Evolutionary conservation across 2,113 vertebrate genomes (phyloP).

Genomic region (Thamnaconus septentrionalis): DNA sequence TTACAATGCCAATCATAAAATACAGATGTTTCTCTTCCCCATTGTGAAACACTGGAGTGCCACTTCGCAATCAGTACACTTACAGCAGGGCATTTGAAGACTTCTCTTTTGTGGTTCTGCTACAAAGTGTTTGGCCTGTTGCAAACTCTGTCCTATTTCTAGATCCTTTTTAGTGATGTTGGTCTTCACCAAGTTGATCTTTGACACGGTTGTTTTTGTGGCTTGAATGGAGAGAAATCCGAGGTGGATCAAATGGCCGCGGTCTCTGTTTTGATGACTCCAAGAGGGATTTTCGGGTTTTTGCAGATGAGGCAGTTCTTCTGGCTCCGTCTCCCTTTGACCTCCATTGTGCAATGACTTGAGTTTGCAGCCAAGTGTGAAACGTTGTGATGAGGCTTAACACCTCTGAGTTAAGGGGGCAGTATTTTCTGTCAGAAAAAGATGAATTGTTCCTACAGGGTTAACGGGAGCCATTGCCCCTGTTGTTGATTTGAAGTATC

Average conservation of each 20-base stretch:
- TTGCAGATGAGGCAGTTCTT: conserved; percentile 15
- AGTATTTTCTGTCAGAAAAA: conserved; percentile 31
- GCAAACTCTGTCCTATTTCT: neutral
- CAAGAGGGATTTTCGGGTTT: conserved; percentile 21
- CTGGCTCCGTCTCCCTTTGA: conserved; percentile 24
- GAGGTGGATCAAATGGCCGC: conserved; percentile 7
- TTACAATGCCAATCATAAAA: too few relatives aligned
- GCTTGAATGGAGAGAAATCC: conserved; percentile 11
- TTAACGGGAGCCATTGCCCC: neutral
- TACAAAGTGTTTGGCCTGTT: neutral
- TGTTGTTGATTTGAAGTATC: conserved; percentile 5
- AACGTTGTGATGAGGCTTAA: conserved; percentile 27
- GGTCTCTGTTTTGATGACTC: neutral
- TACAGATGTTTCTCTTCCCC: too few relatives aligned
- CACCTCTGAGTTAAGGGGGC: conserved; percentile 8
- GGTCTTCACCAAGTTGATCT: neutral
- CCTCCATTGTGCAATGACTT: conserved; percentile 14
- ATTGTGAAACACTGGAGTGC: too few relatives aligned
- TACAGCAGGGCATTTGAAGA: neutral
- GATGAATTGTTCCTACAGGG: conserved; percentile 29
- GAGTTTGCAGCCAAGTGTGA: conserved; percentile 39
- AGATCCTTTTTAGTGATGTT: neutral
- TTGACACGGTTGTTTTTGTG: conserved; percentile 4
- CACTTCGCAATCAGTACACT: too few relatives aligned
- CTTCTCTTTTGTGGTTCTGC: neutral